phyloP scores from a whole-genome alignment of 2,113 vertebrate species.

The Festucalex cinctus region DNA sequence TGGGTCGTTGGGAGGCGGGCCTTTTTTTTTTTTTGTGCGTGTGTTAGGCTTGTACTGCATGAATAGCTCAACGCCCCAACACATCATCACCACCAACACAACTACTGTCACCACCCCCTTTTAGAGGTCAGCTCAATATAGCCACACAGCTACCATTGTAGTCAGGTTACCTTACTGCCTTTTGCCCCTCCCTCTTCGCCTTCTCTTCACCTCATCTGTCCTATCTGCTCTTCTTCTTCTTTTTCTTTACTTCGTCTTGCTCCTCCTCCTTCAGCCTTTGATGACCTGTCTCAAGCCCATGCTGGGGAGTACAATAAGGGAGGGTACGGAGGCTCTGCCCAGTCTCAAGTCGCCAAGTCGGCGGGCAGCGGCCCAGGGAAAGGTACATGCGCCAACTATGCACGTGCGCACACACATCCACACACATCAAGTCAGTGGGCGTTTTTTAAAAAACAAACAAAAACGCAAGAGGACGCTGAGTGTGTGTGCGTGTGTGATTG shows the following conservation, averaged over 20 bases:
- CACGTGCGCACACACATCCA: constrained; percentile 24
- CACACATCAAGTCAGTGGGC: constrained; percentile 26
- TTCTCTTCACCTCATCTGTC: constrained; percentile 27
- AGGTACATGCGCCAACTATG: constrained; percentile 76
- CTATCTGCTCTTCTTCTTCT: constrained; percentile 18
- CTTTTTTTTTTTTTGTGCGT: constrained; percentile 16
- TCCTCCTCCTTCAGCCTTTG: constrained; percentile 81
- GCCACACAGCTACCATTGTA: constrained; percentile 53
- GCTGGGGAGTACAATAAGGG: constrained; percentile 92
- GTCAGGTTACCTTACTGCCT: constrained; percentile 69
- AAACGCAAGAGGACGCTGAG: constrained; percentile 34
- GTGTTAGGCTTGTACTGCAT: constrained; percentile 63
- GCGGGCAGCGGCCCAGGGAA: constrained; percentile 87
- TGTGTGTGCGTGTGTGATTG: constrained; percentile 54
- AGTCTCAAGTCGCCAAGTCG: constrained; percentile 86
- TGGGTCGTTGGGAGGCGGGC: constrained; percentile 38
- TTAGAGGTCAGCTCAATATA: constrained; percentile 55
- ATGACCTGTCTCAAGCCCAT: constrained; percentile 90
- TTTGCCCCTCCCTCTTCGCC: constrained; percentile 39
- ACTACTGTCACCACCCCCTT: constrained; percentile 25
- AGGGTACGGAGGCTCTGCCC: constrained; percentile 87
- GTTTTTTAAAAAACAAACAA: too few species aligned
- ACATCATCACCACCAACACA: not conserved
- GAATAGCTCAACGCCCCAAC: constrained; percentile 47
- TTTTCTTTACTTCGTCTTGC: constrained; percentile 35